A percentile compares a stretch with the other conserved stretches of the same genome.
phyloP scores from a whole-genome alignment of 2,888 invertebrate genomes.

The Galerucella calmariensis region DNA sequence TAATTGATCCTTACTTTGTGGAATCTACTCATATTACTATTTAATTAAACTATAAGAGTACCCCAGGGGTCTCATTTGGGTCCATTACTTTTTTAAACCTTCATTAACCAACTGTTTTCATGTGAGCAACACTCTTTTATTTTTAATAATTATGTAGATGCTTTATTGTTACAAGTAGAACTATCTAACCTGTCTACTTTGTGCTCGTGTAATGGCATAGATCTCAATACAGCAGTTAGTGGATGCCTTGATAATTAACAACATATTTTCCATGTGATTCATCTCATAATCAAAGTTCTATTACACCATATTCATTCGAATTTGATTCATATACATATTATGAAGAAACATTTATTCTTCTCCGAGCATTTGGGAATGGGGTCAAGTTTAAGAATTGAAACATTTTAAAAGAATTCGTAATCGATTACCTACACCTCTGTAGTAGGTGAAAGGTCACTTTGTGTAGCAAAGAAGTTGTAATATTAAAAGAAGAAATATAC shows the following conservation, averaged over 20 bases:
- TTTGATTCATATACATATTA: constrained; percentile 7
- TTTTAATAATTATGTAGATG: too few relatives aligned
- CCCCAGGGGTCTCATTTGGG: too few relatives aligned
- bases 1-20: too few relatives aligned
- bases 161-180: too few relatives aligned
- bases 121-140: too few relatives aligned
- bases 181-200: too few relatives aligned
- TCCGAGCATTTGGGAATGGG: background rate
- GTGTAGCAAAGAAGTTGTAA: background rate
- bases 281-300: background rate
- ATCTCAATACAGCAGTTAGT: too few relatives aligned
- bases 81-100: too few relatives aligned
- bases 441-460: constrained; percentile 16
- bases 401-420: constrained; percentile 14
- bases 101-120: too few relatives aligned
- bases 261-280: background rate
- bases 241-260: background rate
- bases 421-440: constrained; percentile 10
- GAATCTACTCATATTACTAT: too few relatives aligned
- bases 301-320: background rate
- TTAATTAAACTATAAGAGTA: too few relatives aligned
- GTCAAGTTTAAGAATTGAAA: constrained; percentile 19
- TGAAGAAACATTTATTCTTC: background rate
- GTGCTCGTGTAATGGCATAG: too few relatives aligned
- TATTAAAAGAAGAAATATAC: background rate